Base-by-base conservation (phyloP, 2,888 invertebrate genomes). In the Pimpla rufipes region DNA sequence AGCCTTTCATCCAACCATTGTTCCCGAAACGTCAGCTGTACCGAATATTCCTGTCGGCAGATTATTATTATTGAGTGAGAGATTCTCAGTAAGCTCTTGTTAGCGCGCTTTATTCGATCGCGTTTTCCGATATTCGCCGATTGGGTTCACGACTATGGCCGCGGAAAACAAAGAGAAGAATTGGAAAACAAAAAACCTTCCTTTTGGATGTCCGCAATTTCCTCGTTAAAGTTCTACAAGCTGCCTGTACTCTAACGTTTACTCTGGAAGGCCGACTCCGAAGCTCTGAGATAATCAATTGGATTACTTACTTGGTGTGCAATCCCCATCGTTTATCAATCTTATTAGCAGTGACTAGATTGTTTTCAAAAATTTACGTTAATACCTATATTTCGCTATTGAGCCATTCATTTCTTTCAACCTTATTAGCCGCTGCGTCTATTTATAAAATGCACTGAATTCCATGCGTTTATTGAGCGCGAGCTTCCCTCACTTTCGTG, bases 1-100 rank as follows among this genome's bases (percentile, higher is more conserved):
- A 98, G 95, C 90, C 99, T 95, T 93, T 98, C 98, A 94, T 99
- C 99, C 92, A 97, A 94, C 99, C 99, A 99, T 94, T 99, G 98
- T 94, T 99, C 98, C 93, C 99, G 96, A 95, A 99, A 98, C 89
- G 99, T 99, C 93, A 99, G 95, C 94, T 99, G 99, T 91, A 98
- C 98, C 93, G 98, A 98, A 95, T 99, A 99, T 96, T 99, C 99
- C 98, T 98, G 95, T 90, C 95, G 96, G 93, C 89, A 93, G 79
- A 90, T 29, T 85, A 87, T 81, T 62, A 79, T 77, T 79, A 82
- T 83, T 83, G 52, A 74, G 76, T 79, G 68, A 52, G 68, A 52
- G 78, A 62, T 79, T 55, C 55, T 67, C 83, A 73, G 55, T 66
- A 11, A 47, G 5, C 75, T 29, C 55, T 75, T 29, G 66, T 47